Percentiles rank a stretch among this genome's conserved stretches.
Evolutionary conservation across 2,888 invertebrate genomes (phyloP).

Genomic region (Drosophila peninsularis): DNA sequence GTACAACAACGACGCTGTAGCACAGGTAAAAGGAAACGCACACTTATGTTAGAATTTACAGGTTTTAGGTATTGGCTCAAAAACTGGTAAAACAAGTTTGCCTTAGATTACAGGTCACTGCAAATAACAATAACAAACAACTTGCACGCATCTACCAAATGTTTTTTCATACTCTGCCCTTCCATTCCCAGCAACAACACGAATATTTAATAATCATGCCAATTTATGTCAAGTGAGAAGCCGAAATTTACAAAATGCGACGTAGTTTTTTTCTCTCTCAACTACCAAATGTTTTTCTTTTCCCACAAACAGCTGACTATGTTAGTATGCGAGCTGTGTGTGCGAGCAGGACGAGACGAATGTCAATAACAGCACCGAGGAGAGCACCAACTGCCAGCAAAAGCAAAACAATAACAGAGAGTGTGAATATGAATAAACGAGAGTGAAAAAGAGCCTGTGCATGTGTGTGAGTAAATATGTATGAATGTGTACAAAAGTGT

Average conservation of each 20-base stretch:
- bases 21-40: slow-evolving; percentile 61
- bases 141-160: slow-evolving; percentile 43
- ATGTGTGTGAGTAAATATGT: slow-evolving; percentile 11
- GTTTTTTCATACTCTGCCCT: slow-evolving; percentile 34
- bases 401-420: slow-evolving; percentile 79
- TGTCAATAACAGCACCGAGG: slow-evolving; percentile 28
- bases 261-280: slow-evolving; percentile 36
- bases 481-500: slow-evolving; percentile 2
- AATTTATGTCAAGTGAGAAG: slow-evolving; percentile 32
- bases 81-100: slow-evolving; percentile 75
- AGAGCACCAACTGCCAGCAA: slow-evolving; percentile 53
- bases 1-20: slow-evolving; percentile 43
- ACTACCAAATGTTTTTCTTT: slow-evolving; percentile 25
- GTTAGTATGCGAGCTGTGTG: slow-evolving; percentile 12
- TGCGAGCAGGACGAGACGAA: slow-evolving; percentile 57
- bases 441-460: slow-evolving; percentile 34
- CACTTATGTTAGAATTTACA: slow-evolving; percentile 50
- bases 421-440: slow-evolving; percentile 45
- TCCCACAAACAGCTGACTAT: slow-evolving; percentile 68
- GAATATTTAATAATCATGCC: slow-evolving; percentile 18
- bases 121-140: slow-evolving; percentile 65
- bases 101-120: slow-evolving; percentile 65
- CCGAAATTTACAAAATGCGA: slow-evolving; percentile 47
- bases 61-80: slow-evolving; percentile 57
- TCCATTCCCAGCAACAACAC: slow-evolving; percentile 6